Base-by-base conservation (phyloP, 2,113 vertebrate species). In the Oncorhynchus kisutch region DNA sequence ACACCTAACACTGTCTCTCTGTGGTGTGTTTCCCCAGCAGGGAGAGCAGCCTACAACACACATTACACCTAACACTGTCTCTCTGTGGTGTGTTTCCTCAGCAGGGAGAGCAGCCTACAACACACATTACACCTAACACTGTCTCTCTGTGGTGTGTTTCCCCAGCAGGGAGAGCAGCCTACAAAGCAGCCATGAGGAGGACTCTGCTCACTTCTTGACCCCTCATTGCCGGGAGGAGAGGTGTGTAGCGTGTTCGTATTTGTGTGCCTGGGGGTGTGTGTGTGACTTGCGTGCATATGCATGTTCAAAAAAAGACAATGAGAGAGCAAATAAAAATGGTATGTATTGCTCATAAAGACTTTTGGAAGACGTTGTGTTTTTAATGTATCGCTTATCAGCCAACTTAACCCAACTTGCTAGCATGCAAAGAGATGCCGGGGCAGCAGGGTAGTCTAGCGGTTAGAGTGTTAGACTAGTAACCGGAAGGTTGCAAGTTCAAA, bases 151-250 rank as follows among this genome's bases (percentile, higher is more conserved):
- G 16, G 84, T 71, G 16, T 78, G 0, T 77, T 84, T 2, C 88
- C 95, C 94, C 90, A 95, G 95, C 67, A 94, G 94, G 68, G 94
- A 95, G 83, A 95, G 94, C 82, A 94, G 93, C 86, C 92, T 91
- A 77, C 95, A 95, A 22, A 95, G 94, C 91, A 95, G 94, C 88
- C 94, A 95, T 0, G 95, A 95, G 0, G 95, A 96, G 1, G 95
- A 95, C 31, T 57, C 88, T 0, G 84, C 86, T 3, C 88, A 93
- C 0, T 93, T 94, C 92, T 79, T 96, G 93, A 96, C 92, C 75
- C 94, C 95, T 54, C 85, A 45, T 9, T 0, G 3, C 11, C 66
- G 79, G 0, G 93, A 94, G 11, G 92, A 95, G 84, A 91, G 93
- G 95, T 95, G 75, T 73, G 87, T 54, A 27, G 4, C 8, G 2